Base-by-base conservation (phyloP, 2,888 invertebrate species). In the Drosophila kuntzei region DNA sequence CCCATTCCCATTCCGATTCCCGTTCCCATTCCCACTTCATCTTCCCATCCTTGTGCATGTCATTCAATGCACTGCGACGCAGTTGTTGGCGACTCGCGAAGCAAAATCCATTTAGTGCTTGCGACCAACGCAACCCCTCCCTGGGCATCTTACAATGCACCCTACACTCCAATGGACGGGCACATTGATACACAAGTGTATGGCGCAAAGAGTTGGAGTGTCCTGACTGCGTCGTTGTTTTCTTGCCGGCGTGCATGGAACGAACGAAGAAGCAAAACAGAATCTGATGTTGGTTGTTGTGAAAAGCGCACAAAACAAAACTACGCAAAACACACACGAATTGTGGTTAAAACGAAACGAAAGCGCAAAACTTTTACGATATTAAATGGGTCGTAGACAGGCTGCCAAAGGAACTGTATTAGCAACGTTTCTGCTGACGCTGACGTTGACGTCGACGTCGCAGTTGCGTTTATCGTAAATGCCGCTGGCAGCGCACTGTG, bases 211-310 rank as follows among this genome's bases (percentile, higher is more conserved):
- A 4, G 32, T 50, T 58, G 60, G 25, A 70, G 73, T 39, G 54
- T 25, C 9, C 61, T 29, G 60, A 0, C 32, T 11, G 39, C 4
- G 64, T 69, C 58, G 37, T 14, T 4, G 12, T 9, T 12, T 64
- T 34, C 41, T 34, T 25, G 66, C 55, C 74, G 47, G 66, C 53
- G 36, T 53, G 9, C 14, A 25, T 16, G 32, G 34, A 32, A 61
- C 76, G 82, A 87, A 82, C 39, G 65, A 37, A 29, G 44, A 65
- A 87, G 66, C 82, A 82, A 82, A 82, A 82, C 82, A 82, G 85
- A 82, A 81, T 84, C 66, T 75, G 71, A 75, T 73, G 79, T 80
- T 81, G 62, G 62, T 76, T 87, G 87, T 82, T 87, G 87, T 84
- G 82, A 82, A 82, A 66, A 47, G 69, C 20, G 67, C 68, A 76